Evolutionary conservation across 2,797 vertebrate species (phyloP).

Genomic region (Micrastur ruficollis): DNA sequence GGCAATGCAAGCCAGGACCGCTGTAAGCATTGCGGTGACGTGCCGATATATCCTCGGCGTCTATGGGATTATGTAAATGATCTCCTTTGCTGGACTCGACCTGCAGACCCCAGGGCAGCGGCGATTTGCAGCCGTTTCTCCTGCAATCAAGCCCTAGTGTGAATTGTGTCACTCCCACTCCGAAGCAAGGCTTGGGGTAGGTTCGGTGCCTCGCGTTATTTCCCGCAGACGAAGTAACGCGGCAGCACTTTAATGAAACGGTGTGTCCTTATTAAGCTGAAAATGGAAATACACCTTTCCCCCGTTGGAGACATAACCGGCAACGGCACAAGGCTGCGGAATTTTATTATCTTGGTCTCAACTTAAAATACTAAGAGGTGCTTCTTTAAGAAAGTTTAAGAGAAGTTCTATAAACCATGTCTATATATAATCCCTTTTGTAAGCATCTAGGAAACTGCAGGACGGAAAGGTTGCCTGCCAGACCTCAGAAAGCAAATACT

Average conservation of each 20-base stretch:
- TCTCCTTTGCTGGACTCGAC: not conserved
- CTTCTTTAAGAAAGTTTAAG: conserved; percentile 66
- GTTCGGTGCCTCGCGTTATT: not conserved
- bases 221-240: not conserved
- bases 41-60: rapidly evolving
- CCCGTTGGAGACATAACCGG: rapidly evolving
- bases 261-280: conserved; percentile 27
- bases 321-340: not conserved
- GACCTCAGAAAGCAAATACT: conserved; percentile 76
- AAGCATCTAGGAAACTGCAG: conserved; percentile 69
- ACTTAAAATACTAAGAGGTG: not conserved
- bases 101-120: not conserved
- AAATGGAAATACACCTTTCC: not conserved
- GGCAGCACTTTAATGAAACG: not conserved
- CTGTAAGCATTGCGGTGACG: rapidly evolving
- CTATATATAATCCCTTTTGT: conserved; percentile 61
- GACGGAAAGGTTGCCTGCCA: conserved; percentile 62
- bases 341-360: not conserved
- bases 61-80: not conserved
- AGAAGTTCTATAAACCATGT: conserved; percentile 70
- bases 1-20: rapidly evolving
- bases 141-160: not conserved
- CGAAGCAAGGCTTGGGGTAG: not conserved
- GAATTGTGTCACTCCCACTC: not conserved
- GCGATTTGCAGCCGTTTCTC: not conserved